Base-by-base conservation (phyloP, 2,888 invertebrate genomes). In the Epistrophe eligans region DNA sequence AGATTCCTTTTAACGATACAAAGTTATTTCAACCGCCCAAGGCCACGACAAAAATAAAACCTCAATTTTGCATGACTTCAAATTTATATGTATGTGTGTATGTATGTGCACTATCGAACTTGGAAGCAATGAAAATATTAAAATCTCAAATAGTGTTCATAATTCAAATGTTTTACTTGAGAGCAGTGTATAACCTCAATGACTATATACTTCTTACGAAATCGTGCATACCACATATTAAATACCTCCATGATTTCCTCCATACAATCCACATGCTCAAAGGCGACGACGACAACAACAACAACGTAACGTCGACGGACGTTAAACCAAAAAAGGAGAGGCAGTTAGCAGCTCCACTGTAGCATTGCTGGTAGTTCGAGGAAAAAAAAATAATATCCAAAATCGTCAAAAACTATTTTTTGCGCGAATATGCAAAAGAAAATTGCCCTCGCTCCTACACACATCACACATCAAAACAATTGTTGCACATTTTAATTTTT, bases 311-410 rank as follows among this genome's bases (percentile, higher is more conserved):
- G 24, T 24, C 24, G 24, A 58, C n/a, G 10, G 35, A 19, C 62
- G 76, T 85, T 79, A 83, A 66, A 58, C 79, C 76, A 66, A 62
- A 71, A 77, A 77, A 85, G 85, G 82, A 77, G 77, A 85, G 73
- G 50, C 73, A 73, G 17, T 43, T 40, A 60, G 24, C 13, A 4
- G 28, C 32, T 24, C n/a, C 8, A 32, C 35, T 35, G 13, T 13
- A 35, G 35, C 17, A 32, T 70, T n/a, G 17, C 55, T 55, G 60
- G 52, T 52, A 40, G 55, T 15, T 50, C 17, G 10, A 15, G 24
- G 48, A 24, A 72, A 28, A 50, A 58, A 50, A 62, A 11, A 76
- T 76, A 84, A 84, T 67, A 70, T 43, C 84, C 77, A 87, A 87
- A 76, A 87, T 79, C 87, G 76, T 79, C 79, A 83, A 67, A 82